Evolutionary conservation across 2,888 invertebrate genomes (phyloP).

Genomic region (Eupsilia transversa): DNA sequence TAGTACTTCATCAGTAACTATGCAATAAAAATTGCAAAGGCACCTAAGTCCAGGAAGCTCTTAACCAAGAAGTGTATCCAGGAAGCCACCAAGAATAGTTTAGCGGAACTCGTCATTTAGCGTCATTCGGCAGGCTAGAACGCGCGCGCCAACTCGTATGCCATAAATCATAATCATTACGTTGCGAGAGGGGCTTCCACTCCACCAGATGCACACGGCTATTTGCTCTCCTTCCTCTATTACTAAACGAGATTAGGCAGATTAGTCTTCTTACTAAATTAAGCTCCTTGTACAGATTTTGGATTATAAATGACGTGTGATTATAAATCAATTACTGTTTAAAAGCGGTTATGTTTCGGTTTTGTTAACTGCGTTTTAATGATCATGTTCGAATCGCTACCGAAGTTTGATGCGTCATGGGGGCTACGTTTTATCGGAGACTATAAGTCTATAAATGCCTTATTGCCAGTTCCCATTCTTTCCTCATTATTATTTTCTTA

Average conservation of each 20-base stretch:
- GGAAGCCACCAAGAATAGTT: conserved; percentile 64
- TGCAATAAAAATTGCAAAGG: conserved; percentile 33
- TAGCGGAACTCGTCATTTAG: conserved; percentile 65
- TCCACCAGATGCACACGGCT: conserved; percentile 56
- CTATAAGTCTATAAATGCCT: conserved; percentile 5
- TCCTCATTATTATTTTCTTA: conserved; percentile 32
- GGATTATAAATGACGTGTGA: conserved; percentile 43
- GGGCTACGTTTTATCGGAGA: background rate
- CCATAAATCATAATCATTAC: conserved; percentile 67
- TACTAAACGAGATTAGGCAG: conserved; percentile 49
- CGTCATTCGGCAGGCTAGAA: conserved; percentile 58
- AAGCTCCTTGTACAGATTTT: conserved; percentile 27
- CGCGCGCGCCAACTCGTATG: conserved; percentile 60
- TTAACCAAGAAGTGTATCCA: conserved; percentile 52
- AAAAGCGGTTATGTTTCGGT: conserved; percentile 15
- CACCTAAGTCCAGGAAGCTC: conserved; percentile 32
- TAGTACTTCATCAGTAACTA: conserved; percentile 18
- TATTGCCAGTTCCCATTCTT: conserved; percentile 3
- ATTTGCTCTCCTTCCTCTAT: conserved; percentile 60
- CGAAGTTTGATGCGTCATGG: conserved; percentile 20
- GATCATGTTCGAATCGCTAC: conserved; percentile 16
- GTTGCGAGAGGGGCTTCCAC: conserved; percentile 35
- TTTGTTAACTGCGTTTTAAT: conserved; percentile 41
- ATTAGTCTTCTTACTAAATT: conserved; percentile 51
- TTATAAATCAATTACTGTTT: conserved; percentile 43